Base-by-base conservation (phyloP, 92 coral and sea anemone species). In the Palythoa heliodiscus region DNA sequence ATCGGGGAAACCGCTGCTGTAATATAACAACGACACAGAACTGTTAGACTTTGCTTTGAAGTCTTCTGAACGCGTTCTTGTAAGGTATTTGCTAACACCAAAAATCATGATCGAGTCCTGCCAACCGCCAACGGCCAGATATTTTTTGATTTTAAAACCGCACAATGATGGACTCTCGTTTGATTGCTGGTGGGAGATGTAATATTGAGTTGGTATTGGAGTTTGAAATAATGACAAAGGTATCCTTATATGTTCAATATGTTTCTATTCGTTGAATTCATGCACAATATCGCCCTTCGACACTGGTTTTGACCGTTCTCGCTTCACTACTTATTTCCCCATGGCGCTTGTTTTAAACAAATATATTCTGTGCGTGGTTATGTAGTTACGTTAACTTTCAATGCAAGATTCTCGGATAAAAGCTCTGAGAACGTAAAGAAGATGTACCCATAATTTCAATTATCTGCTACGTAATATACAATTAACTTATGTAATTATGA, bases 21-120 rank as follows among this genome's bases (percentile, higher is more conserved):
- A 80, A 80, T 80, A 43, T 35, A 80, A 64, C 71, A 80, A 80
- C 22, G 84, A 80, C 14, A 80, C 84, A 66, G 84, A 39, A 66
- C 61, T 20, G 74, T 80, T 47, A 80, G 84, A 80, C 64, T 13
- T 64, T 4, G 60, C 38, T 22, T 52, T 48, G 47, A n/a, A 80
- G 16, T 80, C 74, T 14, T 43, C 20, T 15, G 84, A 80, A 13
- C 40, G 84, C 1, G 84, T 20, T 15, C 84, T 80, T 52, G 63
- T 40, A 48, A 80, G 63, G 3, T 52, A 47, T 80, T 40, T 80
- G 84, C 84, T 66, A 64, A 40, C 58, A 14, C 84, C 74, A 39
- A 80, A 80, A 63, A 80, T 20, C 84, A 80, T 80, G 73, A 47
- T 50, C 64, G 74, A 64, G 12, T 47, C 25, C 60, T 60, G 83